Evolutionary conservation across 1,140 invertebrate species (phyloP).

Genomic region (Aphelinus certus): DNA sequence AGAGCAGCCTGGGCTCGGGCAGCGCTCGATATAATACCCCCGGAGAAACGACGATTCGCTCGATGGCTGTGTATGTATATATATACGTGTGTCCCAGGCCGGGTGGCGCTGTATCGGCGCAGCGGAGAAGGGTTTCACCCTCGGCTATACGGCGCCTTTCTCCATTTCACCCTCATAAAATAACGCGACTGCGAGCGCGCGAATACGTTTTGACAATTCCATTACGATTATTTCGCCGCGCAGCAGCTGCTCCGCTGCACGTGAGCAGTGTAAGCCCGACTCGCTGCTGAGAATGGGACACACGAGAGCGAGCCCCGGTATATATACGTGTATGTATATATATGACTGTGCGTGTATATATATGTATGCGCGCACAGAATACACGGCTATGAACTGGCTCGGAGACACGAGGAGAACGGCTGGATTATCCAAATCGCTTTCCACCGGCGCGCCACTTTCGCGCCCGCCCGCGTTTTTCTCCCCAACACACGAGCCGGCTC

Average conservation of each 20-base stretch:
- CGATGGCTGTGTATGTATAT: conserved; percentile 49
- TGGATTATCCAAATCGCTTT: conserved; percentile 39
- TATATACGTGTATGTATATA: not conserved
- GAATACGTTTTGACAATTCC: conserved; percentile 61
- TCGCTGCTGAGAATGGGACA: not conserved
- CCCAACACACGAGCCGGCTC: not conserved
- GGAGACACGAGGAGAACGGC: conserved; percentile 22
- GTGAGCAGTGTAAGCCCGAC: too few species aligned
- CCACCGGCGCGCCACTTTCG: not conserved
- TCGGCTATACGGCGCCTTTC: conserved; percentile 32
- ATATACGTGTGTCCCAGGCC: conserved; percentile 4
- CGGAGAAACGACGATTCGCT: conserved; percentile 52
- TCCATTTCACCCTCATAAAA: conserved; percentile 55
- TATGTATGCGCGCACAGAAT: not conserved
- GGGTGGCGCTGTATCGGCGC: not conserved
- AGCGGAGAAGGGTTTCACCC: conserved; percentile 49
- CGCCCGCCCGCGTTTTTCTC: not conserved
- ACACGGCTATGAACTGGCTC: not conserved
- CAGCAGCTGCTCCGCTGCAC: conserved; percentile 49
- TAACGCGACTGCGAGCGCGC: conserved; percentile 50
- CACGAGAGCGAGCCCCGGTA: not conserved
- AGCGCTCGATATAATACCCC: conserved; percentile 55
- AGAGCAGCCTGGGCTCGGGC: not conserved
- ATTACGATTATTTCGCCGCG: conserved; percentile 59
- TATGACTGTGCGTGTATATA: not conserved